Evolutionary conservation across 1,140 invertebrate genomes (phyloP), one percentile per base, ranked within the genome.

Genomic region (Homalodisca vitripennis): DNA sequence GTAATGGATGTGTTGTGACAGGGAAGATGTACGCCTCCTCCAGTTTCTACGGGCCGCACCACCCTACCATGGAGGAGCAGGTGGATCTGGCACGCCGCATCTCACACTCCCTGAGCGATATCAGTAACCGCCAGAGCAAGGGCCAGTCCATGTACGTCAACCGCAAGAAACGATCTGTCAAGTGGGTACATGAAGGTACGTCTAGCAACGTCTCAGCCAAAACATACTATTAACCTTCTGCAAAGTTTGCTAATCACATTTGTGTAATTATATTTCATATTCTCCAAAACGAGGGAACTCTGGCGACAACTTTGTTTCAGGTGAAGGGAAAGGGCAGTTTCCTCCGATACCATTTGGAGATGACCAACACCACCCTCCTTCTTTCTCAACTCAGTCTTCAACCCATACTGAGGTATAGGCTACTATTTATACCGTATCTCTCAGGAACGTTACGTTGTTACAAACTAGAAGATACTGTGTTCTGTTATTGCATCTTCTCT

Each of bases 131-230:
- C 79, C 89, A 90, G 77, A 95, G 93, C 77, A 92, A 94, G 77
- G 95, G 95, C 20, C 94, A 97, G 80, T 90, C 89, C 73, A 98
- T 97, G 95, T 98, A 96, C 78, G 93, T 95, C 73, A 96, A 95
- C 78, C 84, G 95, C 65, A 95, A 95, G 83, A 95, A 95, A 77
- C 84, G 92, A 74, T 94, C 94, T 3, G 89, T 92, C 69, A 96
- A 96, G 80, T 98, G 95, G 95, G 89, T 97, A 55, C 93, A 96
- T 76, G 92, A 95, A 83, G 91, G 92, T 79, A 85, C n/a, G n/a
- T n/a, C n/a, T n/a, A n/a, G n/a, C n/a, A n/a, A n/a, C n/a, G n/a
- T n/a, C n/a, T n/a, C n/a, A n/a, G n/a, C n/a, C n/a, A n/a, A n/a
- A n/a, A n/a, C n/a, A n/a, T n/a, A n/a, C n/a, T n/a, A n/a, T n/a